These are phyloP conservation scores for Chionomys nivalis DNA, from an alignment of 2,113 vertebrate genomes.

Conservation along the genomic window DNA sequence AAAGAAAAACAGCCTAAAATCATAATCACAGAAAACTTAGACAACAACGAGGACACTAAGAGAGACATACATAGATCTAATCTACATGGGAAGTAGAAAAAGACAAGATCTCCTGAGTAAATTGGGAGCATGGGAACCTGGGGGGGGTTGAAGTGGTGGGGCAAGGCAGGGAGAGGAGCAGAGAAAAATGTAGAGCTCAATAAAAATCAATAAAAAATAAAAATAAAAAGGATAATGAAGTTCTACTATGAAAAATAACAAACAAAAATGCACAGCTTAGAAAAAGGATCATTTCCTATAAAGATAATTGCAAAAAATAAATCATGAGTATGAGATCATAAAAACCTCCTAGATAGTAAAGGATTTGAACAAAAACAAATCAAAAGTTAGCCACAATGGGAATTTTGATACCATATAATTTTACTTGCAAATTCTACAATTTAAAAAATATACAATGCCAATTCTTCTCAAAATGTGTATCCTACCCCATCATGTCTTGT, in stretches of 20 bases:
- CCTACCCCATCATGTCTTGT: neutral
- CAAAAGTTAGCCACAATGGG: neutral
- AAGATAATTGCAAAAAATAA: neutral
- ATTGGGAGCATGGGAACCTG: no score
- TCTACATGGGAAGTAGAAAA: no score
- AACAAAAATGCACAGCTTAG: neutral
- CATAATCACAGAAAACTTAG: no score
- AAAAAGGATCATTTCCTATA: neutral
- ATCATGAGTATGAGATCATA: neutral
- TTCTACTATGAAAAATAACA: neutral
- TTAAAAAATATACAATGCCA: neutral
- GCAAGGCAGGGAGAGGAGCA: no score
- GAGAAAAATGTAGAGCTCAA: no score
- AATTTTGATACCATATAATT: neutral
- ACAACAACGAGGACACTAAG: no score
- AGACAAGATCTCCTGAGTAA: no score
- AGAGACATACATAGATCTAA: no score
- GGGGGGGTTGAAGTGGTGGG: no score
- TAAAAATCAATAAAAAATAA: neutral
- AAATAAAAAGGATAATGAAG: neutral
- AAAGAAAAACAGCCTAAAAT: no score
- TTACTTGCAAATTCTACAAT: neutral
- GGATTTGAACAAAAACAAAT: neutral
- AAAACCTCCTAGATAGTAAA: neutral
- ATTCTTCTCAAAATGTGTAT: neutral